Evolutionary conservation across 2,888 invertebrate species (phyloP), one percentile per base, ranked within the genome.

Genomic region (Boloria selene): DNA sequence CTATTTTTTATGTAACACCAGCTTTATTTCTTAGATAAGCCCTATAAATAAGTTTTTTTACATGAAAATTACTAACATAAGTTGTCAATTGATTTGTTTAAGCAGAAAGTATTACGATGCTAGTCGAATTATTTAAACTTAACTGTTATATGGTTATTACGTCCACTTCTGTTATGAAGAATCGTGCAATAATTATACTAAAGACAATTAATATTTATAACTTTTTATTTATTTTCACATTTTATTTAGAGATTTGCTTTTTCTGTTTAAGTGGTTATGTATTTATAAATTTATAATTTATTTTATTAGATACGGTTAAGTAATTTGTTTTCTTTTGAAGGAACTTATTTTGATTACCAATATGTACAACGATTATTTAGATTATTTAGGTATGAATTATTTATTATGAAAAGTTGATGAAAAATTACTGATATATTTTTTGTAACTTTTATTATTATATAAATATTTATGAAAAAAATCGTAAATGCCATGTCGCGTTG

Each of bases 41-140:
- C 52, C 50, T 44, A 31, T 17, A 10, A 45, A 44, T 63, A 63
- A 63, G 63, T 63, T 50, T 63, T 63, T 63, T 42, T 50, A 26
- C n/a, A 56, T 45, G 45, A 26, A n/a, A 17, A 51, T 49, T 63
- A 38, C 31, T 13, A 38, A 50, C 14, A 54, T 68, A 61, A 58
- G 63, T 70, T 87, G 88, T 87, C 79, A 66, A 70, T 70, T 72
- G 73, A 76, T 70, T 70, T 72, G 71, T 71, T 65, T 71, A 73
- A 80, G 78, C 74, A 78, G 74, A 77, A 87, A 89, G 90, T 90
- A 90, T 90, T 90, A 90, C 82, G 90, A 90, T 89, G 84, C 90
- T 90, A 90, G 90, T 90, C 90, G 82, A 79, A 77, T 79, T 78
- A 74, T 78, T 82, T 83, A 72, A 70, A 60, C 59, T 66, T 69